phyloP scores from a whole-genome alignment of 2,888 invertebrate species.

The Clanis bilineata region DNA sequence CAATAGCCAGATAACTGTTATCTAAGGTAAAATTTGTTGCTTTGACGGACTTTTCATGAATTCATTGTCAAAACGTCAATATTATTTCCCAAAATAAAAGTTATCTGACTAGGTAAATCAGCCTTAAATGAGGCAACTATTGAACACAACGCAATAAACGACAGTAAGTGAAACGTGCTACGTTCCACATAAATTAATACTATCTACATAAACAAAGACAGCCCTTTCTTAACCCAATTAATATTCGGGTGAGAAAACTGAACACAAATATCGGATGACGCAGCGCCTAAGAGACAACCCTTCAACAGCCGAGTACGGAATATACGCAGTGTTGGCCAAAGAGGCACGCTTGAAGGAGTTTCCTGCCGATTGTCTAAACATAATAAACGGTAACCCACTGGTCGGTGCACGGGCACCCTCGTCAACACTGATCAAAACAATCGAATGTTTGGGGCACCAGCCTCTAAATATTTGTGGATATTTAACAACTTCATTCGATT shows the following conservation, averaged over 20 bases:
- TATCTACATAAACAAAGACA: not conserved
- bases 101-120: too few species aligned
- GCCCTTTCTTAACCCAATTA: not conserved
- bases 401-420: conserved; percentile 8
- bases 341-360: conserved; percentile 15
- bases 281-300: not conserved
- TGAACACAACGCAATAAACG: too few species aligned
- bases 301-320: not conserved
- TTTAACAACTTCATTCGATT: not conserved
- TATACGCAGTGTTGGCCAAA: conserved; percentile 1
- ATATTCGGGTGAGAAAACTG: conserved; percentile 12
- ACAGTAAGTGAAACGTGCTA: not conserved
- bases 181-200: not conserved
- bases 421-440: conserved; percentile 35
- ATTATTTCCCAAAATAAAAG: too few species aligned
- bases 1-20: too few species aligned
- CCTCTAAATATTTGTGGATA: not conserved
- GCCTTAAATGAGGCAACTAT: too few species aligned
- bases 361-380: conserved; percentile 31
- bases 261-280: conserved; percentile 2
- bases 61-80: too few species aligned
- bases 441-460: conserved; percentile 17
- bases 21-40: too few species aligned
- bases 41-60: too few species aligned
- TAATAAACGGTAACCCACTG: conserved; percentile 26